Evolutionary conservation across 2,888 invertebrate genomes (phyloP), one percentile per base, ranked within the genome.

Genomic region (Orthonychiurus folsomi): DNA sequence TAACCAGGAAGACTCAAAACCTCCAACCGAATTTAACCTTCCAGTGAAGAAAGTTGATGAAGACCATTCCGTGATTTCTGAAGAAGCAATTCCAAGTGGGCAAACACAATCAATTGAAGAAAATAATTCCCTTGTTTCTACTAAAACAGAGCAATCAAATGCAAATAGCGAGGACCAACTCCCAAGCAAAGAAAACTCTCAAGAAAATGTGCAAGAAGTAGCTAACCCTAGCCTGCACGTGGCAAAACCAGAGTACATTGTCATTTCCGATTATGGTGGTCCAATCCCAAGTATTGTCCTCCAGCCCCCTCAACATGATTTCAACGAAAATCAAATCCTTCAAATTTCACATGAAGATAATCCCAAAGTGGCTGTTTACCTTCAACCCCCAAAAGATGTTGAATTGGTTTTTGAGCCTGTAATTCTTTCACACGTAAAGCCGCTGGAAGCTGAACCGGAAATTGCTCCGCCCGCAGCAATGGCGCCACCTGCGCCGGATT

Each of bases 261-360:
- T 37, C 37, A 9, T 37, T 9, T 37, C 37, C 37, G 37, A 37
- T 37, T 5, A 9, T 9, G 9, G 9, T 37, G 37, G 15, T 9
- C 37, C 37, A 37, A 15, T 37, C 9, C 59, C 59, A 2, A 59
- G 59, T 50, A 27, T 37, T 50, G 5, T 37, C 18, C n/a, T 59
- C 50, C 24, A 59, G 24, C 59, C 59, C 3, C 59, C 59, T 18
- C 12, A 23, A 5, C 50, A 48, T 24, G 59, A 59, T 20, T 59
- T 59, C 24, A n/a, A 59, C n/a, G n/a, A n/a, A 50, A 50, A 50
- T 50, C 50, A 27, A 12, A 59, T 59, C 50, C 59, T n/a, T 3
- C 23, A 24, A 48, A 50, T 48, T 20, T 23, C 59, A 50, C 12
- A 52, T 5, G 9, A 52, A 20, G 20, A 20, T 9, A 20, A 9